These are phyloP conservation scores for Zelostemma sp. DNA, from an alignment of 1,140 invertebrate genomes.

Conservation along the genomic window DNA sequence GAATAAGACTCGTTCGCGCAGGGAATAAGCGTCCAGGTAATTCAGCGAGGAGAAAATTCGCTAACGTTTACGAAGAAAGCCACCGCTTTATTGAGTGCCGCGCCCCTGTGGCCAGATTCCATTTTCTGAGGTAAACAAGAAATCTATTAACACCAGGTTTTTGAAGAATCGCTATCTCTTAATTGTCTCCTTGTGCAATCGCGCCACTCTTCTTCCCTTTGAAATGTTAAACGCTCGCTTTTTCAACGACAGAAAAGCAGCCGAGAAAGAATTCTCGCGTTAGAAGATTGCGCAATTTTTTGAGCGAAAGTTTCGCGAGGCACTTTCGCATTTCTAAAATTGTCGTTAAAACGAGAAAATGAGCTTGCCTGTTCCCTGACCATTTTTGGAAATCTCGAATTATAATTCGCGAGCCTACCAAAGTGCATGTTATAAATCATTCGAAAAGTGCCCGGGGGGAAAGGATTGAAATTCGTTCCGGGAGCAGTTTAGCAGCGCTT, in stretches of 20 bases:
- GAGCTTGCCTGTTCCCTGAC: no score
- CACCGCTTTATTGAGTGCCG: conserved; percentile 18
- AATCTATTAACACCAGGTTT: conserved; percentile 8
- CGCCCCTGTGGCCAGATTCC: conserved; percentile 7
- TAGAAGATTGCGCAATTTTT: neutral
- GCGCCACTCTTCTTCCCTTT: neutral
- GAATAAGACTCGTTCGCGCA: conserved; percentile 5
- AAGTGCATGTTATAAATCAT: neutral
- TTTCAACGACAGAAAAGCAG: conserved; percentile 1
- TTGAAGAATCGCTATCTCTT: neutral
- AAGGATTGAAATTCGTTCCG: conserved; percentile 1
- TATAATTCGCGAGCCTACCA: neutral
- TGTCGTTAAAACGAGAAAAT: no score
- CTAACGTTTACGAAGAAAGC: conserved; percentile 60
- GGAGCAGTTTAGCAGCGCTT: neutral
- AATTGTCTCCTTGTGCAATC: neutral
- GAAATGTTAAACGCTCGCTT: neutral
- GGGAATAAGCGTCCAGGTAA: conserved; percentile 33
- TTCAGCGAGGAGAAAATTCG: conserved; percentile 46
- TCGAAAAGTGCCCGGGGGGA: neutral
- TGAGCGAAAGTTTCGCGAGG: no score
- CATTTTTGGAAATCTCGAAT: conserved; percentile 1
- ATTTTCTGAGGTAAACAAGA: conserved; percentile 12
- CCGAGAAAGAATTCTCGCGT: neutral
- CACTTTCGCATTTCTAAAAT: no score